phyloP scores from a whole-genome alignment of 2,888 invertebrate genomes.

The Ichneumon xanthorius region DNA sequence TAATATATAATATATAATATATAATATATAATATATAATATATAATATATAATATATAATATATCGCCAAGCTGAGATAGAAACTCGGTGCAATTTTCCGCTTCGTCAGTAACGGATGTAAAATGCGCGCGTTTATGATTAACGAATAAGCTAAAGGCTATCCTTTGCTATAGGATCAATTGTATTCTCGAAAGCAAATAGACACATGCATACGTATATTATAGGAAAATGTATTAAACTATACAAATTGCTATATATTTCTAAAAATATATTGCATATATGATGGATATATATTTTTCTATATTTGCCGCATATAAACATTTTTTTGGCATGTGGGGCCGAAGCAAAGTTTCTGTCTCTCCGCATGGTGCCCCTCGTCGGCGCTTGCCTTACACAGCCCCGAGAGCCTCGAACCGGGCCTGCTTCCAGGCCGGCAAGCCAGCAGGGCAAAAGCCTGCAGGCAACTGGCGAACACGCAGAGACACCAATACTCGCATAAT shows the following conservation, averaged over 20 bases:
- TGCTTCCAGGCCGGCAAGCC: slow-evolving; percentile 36
- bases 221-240: too few relatives aligned
- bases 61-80: too few relatives aligned
- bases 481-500: slow-evolving; percentile 23
- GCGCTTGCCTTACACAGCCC: slow-evolving; percentile 67
- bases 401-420: slow-evolving; percentile 55
- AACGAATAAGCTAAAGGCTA: too few relatives aligned
- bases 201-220: too few relatives aligned
- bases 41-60: too few relatives aligned
- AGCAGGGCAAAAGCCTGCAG: slow-evolving; percentile 49
- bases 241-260: too few relatives aligned
- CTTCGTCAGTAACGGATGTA: background rate
- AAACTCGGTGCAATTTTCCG: background rate
- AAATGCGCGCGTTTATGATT: too few relatives aligned
- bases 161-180: too few relatives aligned
- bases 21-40: too few relatives aligned
- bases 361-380: slow-evolving; percentile 63
- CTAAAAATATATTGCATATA: too few relatives aligned
- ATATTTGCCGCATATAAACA: background rate
- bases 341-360: slow-evolving; percentile 41
- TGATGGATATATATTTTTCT: background rate
- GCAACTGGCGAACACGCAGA: slow-evolving; percentile 58
- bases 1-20: too few relatives aligned
- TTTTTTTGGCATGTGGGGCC: background rate
- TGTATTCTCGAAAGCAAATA: too few relatives aligned